phyloP scores from a whole-genome alignment of 2,888 invertebrate genomes.

The Cepaea hortensis region DNA sequence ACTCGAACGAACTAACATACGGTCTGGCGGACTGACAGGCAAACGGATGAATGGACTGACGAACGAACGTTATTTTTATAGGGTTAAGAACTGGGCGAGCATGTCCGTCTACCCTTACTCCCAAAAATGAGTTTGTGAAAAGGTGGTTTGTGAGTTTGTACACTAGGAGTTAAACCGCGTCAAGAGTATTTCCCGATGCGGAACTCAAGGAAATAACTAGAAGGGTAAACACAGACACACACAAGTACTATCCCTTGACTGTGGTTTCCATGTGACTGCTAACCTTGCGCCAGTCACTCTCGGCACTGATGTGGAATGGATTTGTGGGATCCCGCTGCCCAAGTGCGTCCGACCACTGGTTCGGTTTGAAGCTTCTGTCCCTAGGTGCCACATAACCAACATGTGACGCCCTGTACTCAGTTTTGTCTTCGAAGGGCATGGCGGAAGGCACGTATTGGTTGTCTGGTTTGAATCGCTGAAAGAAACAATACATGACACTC shows the following conservation, averaged over 20 bases:
- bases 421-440: conserved; percentile 34
- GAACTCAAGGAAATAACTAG: too few relatives aligned
- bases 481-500: neutral
- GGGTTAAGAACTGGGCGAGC: too few relatives aligned
- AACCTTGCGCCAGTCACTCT: conserved; percentile 38
- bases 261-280: too few relatives aligned
- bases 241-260: neutral
- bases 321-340: conserved; percentile 42
- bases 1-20: too few relatives aligned
- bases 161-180: too few relatives aligned
- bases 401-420: conserved; percentile 28
- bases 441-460: conserved; percentile 26
- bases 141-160: neutral
- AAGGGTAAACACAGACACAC: neutral
- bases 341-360: conserved; percentile 30
- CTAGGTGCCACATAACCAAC: conserved; percentile 42
- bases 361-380: conserved; percentile 32
- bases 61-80: too few relatives aligned
- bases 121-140: neutral
- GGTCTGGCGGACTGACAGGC: neutral
- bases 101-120: neutral
- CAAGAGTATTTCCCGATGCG: too few relatives aligned
- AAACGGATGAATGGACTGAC: too few relatives aligned
- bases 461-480: conserved; percentile 30
- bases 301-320: conserved; percentile 23